Percentiles rank a stretch among this genome's conserved stretches.
These are phyloP conservation scores for Ancistrus triradiatus DNA, from an alignment of 2,113 vertebrate species.

Conservation along the genomic window DNA sequence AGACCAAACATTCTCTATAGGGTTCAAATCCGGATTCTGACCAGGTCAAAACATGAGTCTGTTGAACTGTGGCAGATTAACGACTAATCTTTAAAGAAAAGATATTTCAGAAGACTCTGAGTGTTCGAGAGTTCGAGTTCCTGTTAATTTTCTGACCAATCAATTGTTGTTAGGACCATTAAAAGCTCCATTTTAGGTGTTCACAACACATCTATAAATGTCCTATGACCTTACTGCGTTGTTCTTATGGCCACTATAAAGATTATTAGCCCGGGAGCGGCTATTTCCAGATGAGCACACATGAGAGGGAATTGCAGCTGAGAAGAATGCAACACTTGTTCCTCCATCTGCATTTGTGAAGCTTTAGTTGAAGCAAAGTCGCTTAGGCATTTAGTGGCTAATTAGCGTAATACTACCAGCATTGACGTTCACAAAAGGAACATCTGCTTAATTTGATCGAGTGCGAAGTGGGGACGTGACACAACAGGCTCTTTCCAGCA, in stretches of 20 bases:
- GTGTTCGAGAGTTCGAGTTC: too few relatives aligned
- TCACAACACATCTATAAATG: constrained; percentile 7
- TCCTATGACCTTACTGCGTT: neutral
- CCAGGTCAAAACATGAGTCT: too few relatives aligned
- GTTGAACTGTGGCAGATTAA: too few relatives aligned
- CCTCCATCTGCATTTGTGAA: neutral
- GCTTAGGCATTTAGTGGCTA: constrained; percentile 31
- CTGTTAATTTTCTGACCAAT: too few relatives aligned
- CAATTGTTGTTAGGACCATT: too few relatives aligned
- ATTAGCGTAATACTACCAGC: constrained; percentile 16
- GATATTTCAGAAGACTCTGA: too few relatives aligned
- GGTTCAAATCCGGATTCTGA: too few relatives aligned
- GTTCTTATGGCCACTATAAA: neutral
- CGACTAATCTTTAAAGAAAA: too few relatives aligned
- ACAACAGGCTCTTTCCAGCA: constrained; percentile 1
- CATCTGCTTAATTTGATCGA: constrained; percentile 33
- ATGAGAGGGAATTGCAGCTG: constrained; percentile 1
- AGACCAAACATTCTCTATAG: too few relatives aligned
- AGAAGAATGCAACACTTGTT: constrained; percentile 19
- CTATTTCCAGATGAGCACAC: neutral
- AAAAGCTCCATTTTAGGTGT: too few relatives aligned
- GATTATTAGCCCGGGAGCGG: neutral
- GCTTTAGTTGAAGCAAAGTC: constrained; percentile 19
- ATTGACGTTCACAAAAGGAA: constrained; percentile 14
- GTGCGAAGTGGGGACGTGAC: constrained; percentile 20